phyloP scores from a whole-genome alignment of 2,797 vertebrate genomes.

The Malurus leucopterus region DNA sequence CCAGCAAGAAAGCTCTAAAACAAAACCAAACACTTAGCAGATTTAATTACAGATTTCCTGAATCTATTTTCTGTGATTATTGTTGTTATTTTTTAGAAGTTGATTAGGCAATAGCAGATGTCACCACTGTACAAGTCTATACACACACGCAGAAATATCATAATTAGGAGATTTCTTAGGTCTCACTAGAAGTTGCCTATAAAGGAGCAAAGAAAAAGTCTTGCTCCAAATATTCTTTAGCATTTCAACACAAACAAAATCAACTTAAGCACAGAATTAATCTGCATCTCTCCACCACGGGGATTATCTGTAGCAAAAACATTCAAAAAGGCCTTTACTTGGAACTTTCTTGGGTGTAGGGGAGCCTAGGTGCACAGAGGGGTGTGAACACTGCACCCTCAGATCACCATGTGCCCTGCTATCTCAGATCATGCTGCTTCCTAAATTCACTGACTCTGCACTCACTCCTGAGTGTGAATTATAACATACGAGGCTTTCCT shows the following conservation, averaged over 20 bases:
- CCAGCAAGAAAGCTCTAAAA: background rate
- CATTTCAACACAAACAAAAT: background rate
- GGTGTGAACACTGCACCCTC: accelerated
- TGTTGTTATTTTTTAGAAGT: constrained; percentile 41
- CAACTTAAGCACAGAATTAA: background rate
- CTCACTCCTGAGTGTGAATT: background rate
- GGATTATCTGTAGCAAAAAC: background rate
- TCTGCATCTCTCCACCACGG: background rate
- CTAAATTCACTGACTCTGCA: background rate
- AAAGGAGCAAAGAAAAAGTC: background rate
- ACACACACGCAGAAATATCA: constrained; percentile 9
- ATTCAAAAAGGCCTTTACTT: background rate
- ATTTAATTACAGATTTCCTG: constrained; percentile 59
- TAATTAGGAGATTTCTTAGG: constrained; percentile 23
- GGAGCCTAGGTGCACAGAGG: background rate
- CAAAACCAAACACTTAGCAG: constrained; percentile 33
- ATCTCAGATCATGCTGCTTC: background rate
- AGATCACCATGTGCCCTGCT: accelerated
- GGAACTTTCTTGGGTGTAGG: background rate
- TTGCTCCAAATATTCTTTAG: background rate
- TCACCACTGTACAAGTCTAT: constrained; percentile 36
- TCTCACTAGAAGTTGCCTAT: background rate
- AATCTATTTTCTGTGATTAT: constrained; percentile 56
- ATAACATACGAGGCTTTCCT: background rate
- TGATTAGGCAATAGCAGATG: constrained; percentile 56